These are phyloP conservation scores for Fopius arisanus DNA, from an alignment of 1,140 invertebrate species.

Conservation along the genomic window DNA sequence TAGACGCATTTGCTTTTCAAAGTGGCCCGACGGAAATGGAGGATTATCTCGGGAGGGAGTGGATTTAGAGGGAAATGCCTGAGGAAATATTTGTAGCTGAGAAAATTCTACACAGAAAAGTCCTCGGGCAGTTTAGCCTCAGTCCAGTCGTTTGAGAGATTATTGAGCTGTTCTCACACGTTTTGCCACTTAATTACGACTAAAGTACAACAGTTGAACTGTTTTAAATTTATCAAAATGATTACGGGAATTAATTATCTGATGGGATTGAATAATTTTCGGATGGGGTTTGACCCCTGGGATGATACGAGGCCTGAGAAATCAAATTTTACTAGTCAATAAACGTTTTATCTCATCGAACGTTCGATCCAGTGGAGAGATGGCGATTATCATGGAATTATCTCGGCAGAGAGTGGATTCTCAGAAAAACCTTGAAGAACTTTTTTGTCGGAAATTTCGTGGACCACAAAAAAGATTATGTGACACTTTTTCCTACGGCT, in stretches of 20 bases:
- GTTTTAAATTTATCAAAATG: neutral
- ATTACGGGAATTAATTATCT: neutral
- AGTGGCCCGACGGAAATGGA: neutral
- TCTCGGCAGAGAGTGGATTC: neutral
- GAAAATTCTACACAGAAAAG: too few species aligned
- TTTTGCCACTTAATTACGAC: neutral
- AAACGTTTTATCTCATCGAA: neutral
- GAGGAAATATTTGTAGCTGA: neutral
- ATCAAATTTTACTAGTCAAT: constrained; percentile 11
- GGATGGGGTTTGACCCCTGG: neutral
- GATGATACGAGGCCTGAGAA: neutral
- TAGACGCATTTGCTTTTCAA: neutral
- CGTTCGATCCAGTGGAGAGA: neutral
- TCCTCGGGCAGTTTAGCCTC: neutral
- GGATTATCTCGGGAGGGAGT: neutral
- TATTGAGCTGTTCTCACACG: neutral
- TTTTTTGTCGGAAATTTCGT: too few species aligned
- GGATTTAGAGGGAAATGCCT: too few species aligned
- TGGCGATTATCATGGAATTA: neutral
- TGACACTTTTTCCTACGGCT: too few species aligned
- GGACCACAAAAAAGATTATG: too few species aligned
- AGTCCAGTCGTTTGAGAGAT: neutral
- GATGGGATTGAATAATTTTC: neutral
- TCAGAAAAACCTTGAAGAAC: neutral
- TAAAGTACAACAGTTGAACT: neutral